phyloP scores from a whole-genome alignment of 2,888 invertebrate genomes.

The Zhuqinia jingwanae region DNA sequence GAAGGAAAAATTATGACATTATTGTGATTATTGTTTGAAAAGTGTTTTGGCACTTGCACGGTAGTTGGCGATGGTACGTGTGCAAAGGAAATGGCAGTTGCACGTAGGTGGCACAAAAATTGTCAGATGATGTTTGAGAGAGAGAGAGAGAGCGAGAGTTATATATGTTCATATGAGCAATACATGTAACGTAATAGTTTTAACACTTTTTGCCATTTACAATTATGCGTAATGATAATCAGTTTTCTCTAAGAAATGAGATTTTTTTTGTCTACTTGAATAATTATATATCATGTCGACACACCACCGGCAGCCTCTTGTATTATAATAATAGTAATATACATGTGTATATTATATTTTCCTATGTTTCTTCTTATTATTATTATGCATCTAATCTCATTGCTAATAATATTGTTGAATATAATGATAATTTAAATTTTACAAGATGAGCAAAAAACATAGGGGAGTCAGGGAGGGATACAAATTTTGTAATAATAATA shows the following conservation, averaged over 20 bases:
- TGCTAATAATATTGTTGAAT: no score
- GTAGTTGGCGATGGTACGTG: background rate
- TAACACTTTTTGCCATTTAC: slow-evolving; percentile 30
- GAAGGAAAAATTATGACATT: background rate
- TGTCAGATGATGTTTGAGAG: no score
- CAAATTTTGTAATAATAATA: background rate
- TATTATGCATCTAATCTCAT: no score
- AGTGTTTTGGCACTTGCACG: slow-evolving; percentile 29
- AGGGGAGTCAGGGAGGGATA: slow-evolving; percentile 20
- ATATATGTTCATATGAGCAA: no score
- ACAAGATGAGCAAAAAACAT: slow-evolving; percentile 34
- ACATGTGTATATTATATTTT: no score
- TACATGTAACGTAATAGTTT: slow-evolving; percentile 19
- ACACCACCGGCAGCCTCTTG: slow-evolving; percentile 22
- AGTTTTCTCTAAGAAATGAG: slow-evolving; percentile 50
- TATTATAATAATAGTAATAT: slow-evolving; percentile 27
- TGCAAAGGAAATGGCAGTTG: background rate
- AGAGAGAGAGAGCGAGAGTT: no score
- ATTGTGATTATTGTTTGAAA: background rate
- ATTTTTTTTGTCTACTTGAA: slow-evolving; percentile 42
- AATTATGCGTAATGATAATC: slow-evolving; percentile 43
- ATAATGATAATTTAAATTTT: no score
- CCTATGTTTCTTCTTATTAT: no score
- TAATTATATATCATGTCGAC: slow-evolving; percentile 54
- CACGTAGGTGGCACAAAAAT: background rate